Evolutionary conservation across 2,888 invertebrate species (phyloP).

Genomic region (Girardia tigrina): DNA sequence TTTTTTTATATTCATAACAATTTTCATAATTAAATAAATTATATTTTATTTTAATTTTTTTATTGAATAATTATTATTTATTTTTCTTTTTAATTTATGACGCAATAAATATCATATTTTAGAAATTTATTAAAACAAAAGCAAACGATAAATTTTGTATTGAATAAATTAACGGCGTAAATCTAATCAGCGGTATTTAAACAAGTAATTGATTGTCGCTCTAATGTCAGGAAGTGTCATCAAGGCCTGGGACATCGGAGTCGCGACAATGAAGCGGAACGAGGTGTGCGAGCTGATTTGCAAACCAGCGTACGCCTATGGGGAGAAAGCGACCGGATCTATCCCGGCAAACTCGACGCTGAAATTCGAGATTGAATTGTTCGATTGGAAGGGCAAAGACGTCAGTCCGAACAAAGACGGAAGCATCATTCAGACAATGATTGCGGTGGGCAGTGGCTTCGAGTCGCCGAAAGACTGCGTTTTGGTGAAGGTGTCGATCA

Average conservation of each 20-base stretch:
- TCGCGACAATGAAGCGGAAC: constrained; percentile 79
- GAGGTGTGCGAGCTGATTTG: constrained; percentile 71
- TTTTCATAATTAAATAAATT: too few species aligned
- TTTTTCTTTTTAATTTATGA: too few species aligned
- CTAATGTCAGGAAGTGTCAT: constrained; percentile 74
- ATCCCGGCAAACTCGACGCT: constrained; percentile 76
- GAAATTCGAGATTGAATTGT: constrained; percentile 66
- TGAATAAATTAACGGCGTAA: too few species aligned
- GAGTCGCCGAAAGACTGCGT: constrained; percentile 68
- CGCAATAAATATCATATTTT: too few species aligned
- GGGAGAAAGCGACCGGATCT: constrained; percentile 66
- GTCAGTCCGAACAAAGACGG: constrained; percentile 69
- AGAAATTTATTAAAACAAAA: too few species aligned
- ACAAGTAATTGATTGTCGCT: too few species aligned
- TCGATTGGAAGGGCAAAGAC: constrained; percentile 68
- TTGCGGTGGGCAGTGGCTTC: constrained; percentile 61
- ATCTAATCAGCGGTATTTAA: too few species aligned
- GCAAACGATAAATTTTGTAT: too few species aligned
- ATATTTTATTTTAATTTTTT: too few species aligned
- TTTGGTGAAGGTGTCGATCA: constrained; percentile 53
- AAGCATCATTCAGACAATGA: constrained; percentile 62
- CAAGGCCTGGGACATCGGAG: constrained; percentile 82
- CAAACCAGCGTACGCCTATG: constrained; percentile 78
- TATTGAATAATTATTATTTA: too few species aligned
- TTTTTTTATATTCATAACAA: too few species aligned